These are phyloP conservation scores for Cremastobaeus sp. DNA, from an alignment of 2,888 invertebrate species.

Conservation along the genomic window DNA sequence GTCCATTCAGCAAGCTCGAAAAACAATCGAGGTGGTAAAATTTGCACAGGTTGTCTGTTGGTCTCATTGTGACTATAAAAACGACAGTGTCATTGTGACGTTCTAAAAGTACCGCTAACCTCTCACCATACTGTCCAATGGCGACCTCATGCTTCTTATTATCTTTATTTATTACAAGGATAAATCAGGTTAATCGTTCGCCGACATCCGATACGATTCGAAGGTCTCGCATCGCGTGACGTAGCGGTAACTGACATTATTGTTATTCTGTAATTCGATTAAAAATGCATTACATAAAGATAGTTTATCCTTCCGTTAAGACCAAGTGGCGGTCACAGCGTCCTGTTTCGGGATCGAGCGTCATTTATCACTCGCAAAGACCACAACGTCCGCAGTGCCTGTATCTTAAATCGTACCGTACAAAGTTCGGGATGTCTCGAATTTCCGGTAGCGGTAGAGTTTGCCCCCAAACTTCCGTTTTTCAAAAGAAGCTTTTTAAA, in stretches of 20 bases:
- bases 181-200: conserved; percentile 63
- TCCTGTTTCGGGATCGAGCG: conserved; percentile 51
- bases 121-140: conserved; percentile 66
- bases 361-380: conserved; percentile 12
- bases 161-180: conserved; percentile 62
- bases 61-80: too few species aligned
- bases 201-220: conserved; percentile 53
- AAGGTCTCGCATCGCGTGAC: conserved; percentile 45
- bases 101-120: conserved; percentile 68
- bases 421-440: too few species aligned
- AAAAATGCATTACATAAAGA: conserved; percentile 44
- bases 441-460: too few species aligned
- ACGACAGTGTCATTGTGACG: conserved; percentile 60
- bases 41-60: too few species aligned
- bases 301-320: conserved; percentile 37
- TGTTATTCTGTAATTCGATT: conserved; percentile 52
- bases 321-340: conserved; percentile 60
- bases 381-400: conserved; percentile 40
- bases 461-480: neutral
- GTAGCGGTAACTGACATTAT: conserved; percentile 42
- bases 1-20: too few species aligned
- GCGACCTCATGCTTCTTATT: conserved; percentile 63
- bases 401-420: too few species aligned
- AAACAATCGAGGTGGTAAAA: too few species aligned
- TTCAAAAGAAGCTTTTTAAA: too few species aligned